Conservation (phyloP, 2,113 vertebrate species). For the Marcusenius ussheri region DNA sequence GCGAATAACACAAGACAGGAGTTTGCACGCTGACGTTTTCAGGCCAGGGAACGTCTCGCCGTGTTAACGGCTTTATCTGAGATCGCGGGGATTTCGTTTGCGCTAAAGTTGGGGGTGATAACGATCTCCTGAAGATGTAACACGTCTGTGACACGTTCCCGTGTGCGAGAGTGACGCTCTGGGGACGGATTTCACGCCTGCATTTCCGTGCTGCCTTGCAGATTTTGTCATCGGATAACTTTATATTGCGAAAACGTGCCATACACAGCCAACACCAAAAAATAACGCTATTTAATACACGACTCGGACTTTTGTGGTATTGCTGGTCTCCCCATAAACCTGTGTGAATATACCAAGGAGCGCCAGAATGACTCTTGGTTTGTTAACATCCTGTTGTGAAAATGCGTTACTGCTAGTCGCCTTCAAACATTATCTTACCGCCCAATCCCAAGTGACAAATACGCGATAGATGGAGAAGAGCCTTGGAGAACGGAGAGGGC, state of each 20-base stretch:
- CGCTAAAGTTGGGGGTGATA: neutral
- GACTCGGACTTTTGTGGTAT: neutral
- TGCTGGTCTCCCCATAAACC: neutral
- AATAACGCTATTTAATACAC: neutral
- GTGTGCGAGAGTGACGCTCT: neutral
- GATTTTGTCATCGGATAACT: neutral
- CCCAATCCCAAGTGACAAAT: neutral
- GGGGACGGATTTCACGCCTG: neutral
- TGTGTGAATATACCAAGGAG: neutral
- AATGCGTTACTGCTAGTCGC: neutral
- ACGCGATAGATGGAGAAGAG: neutral
- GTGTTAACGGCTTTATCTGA: slow-evolving; percentile 3
- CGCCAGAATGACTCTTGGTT: neutral
- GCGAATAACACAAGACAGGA: neutral
- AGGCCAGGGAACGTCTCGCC: neutral
- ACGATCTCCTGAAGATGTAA: neutral
- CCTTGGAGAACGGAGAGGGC: neutral
- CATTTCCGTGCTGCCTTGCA: neutral
- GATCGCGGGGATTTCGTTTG: slow-evolving; percentile 14
- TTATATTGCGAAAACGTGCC: neutral
- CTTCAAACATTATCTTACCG: neutral
- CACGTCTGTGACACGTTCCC: neutral
- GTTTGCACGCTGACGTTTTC: slow-evolving; percentile 14
- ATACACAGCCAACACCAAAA: neutral
- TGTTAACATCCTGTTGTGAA: neutral